phyloP scores from a whole-genome alignment of 2,113 vertebrate species.

The Cavia porcellus region DNA sequence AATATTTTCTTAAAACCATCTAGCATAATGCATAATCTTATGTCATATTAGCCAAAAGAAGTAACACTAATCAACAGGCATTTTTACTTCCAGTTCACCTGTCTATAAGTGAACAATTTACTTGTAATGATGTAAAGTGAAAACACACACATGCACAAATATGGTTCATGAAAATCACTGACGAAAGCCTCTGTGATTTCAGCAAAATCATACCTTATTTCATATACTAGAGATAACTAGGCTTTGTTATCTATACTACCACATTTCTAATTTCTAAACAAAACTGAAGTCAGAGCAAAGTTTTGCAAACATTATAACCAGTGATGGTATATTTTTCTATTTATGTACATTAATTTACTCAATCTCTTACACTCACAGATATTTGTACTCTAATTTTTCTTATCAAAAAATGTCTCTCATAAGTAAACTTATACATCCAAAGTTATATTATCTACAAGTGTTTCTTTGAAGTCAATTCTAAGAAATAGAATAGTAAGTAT shows the following conservation, averaged over 20 bases:
- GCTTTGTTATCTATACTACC: background rate
- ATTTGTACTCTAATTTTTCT: background rate
- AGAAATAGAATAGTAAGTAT: background rate
- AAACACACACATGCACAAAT: background rate
- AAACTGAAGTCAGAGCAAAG: background rate
- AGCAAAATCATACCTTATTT: background rate
- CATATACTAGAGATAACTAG: background rate
- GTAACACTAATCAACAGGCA: background rate
- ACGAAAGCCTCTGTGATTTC: background rate
- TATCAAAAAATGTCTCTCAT: background rate
- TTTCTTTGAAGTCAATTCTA: background rate
- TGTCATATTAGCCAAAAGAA: background rate
- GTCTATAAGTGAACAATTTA: background rate
- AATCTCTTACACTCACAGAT: fast-evolving
- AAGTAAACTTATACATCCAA: background rate
- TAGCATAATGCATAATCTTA: background rate
- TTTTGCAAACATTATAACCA: background rate
- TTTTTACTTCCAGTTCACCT: background rate
- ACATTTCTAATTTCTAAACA: background rate
- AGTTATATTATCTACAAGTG: background rate
- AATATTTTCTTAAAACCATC: background rate
- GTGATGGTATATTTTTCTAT: background rate
- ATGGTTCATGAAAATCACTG: background rate
- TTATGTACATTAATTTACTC: background rate
- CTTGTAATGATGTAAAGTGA: background rate